Conservation (phyloP, 2,888 invertebrate genomes). For the Zaprionus obscuricornis region DNA sequence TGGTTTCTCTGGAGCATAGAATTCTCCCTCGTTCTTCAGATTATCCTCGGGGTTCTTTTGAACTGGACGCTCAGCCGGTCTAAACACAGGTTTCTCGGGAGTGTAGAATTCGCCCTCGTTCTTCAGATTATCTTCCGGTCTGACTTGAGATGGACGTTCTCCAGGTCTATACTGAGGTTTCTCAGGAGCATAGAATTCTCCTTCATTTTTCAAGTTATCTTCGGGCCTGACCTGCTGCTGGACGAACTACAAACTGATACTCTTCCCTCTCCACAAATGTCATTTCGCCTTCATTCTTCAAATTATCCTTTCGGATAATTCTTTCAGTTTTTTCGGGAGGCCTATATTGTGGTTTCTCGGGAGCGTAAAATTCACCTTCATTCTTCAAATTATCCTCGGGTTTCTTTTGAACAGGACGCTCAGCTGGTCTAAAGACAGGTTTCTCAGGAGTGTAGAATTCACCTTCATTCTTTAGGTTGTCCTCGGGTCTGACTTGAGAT, state of each 20-base stretch:
- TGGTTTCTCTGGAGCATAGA: conserved; percentile 69
- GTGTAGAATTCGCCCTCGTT: conserved; percentile 33
- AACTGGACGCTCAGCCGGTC: conserved; percentile 77
- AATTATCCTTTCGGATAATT: conserved; percentile 79
- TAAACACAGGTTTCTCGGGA: conserved; percentile 73
- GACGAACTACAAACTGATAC: conserved; percentile 58
- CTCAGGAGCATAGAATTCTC: conserved; percentile 52
- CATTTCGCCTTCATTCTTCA: conserved; percentile 86
- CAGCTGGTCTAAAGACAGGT: no score
- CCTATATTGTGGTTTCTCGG: conserved; percentile 84
- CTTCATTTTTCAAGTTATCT: conserved; percentile 35
- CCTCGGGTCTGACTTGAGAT: conserved; percentile 82
- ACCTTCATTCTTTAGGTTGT: conserved; percentile 85
- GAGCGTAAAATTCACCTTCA: no score
- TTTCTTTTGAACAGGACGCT: no score
- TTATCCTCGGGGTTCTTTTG: conserved; percentile 38
- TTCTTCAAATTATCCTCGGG: no score
- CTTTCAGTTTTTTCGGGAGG: conserved; percentile 84
- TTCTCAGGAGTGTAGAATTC: conserved; percentile 84
- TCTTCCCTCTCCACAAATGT: conserved; percentile 81
- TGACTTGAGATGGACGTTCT: no score
- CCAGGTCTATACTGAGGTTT: conserved; percentile 78
- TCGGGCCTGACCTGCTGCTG: conserved; percentile 46
- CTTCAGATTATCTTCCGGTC: no score
- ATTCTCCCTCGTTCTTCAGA: conserved; percentile 30